A percentile compares a stretch with the other conserved stretches of the same genome.
phyloP scores from a whole-genome alignment of 2,113 vertebrate species.

The Podocnemis expansa region DNA sequence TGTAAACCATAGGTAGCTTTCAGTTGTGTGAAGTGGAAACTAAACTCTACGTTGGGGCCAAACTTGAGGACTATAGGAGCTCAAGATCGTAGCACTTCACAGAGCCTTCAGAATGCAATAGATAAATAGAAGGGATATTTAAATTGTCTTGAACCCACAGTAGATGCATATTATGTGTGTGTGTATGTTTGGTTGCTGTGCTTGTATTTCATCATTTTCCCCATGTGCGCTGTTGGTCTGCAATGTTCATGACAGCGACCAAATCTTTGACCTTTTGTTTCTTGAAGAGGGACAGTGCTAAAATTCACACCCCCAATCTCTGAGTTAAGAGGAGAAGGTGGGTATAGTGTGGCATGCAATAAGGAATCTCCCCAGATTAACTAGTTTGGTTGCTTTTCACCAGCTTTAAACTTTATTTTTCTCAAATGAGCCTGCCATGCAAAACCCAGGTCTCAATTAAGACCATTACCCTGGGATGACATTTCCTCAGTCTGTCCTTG shows the following conservation, averaged over 20 bases:
- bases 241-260: accelerated
- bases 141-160: accelerated
- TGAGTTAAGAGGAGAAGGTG: not conserved
- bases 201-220: not conserved
- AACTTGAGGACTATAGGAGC: not conserved
- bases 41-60: not conserved
- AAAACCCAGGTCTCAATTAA: constrained; percentile 82
- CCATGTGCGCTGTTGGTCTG: not conserved
- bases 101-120: not conserved
- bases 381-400: constrained; percentile 54
- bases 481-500: constrained; percentile 82
- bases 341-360: not conserved
- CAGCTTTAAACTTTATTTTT: constrained; percentile 15
- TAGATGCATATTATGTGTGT: not conserved
- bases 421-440: constrained; percentile 62
- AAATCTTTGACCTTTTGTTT: not conserved
- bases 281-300: accelerated
- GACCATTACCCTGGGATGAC: constrained; percentile 82
- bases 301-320: not conserved
- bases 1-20: not conserved
- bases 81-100: constrained; percentile 5
- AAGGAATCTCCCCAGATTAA: constrained; percentile 23
- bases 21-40: not conserved
- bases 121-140: not conserved
- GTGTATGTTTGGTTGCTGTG: not conserved